Evolutionary conservation across 2,797 vertebrate genomes (phyloP).

Genomic region (Anguilla obscura): DNA sequence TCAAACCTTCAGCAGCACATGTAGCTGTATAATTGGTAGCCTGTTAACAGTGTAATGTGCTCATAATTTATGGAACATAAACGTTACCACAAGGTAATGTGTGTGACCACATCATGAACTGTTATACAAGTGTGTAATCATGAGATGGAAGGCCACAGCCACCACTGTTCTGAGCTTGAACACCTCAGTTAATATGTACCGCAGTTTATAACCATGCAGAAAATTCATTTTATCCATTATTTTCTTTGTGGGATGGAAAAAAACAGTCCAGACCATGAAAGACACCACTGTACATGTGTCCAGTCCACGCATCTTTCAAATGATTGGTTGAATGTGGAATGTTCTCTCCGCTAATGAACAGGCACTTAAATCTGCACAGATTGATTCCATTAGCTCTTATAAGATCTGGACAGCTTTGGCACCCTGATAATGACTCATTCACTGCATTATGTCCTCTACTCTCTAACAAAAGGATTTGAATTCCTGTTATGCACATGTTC

Average conservation of each 20-base stretch:
- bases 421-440: conserved; percentile 3
- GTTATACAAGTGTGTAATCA: neutral
- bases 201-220: neutral
- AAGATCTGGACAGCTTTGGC: neutral
- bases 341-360: neutral
- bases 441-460: neutral
- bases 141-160: neutral
- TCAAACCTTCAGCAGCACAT: neutral
- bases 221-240: neutral
- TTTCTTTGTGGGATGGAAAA: neutral
- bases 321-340: neutral
- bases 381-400: neutral
- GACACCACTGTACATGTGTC: neutral
- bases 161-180: neutral
- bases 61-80: neutral
- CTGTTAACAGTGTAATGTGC: neutral
- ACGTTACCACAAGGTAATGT: neutral
- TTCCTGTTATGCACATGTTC: neutral
- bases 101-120: neutral
- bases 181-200: neutral
- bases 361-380: conserved; percentile 3
- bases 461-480: neutral
- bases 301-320: neutral
- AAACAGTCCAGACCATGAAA: neutral
- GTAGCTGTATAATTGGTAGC: neutral